These are phyloP conservation scores for Ornithoptera alexandrae DNA, from an alignment of 2,888 invertebrate genomes.

Conservation along the genomic window DNA sequence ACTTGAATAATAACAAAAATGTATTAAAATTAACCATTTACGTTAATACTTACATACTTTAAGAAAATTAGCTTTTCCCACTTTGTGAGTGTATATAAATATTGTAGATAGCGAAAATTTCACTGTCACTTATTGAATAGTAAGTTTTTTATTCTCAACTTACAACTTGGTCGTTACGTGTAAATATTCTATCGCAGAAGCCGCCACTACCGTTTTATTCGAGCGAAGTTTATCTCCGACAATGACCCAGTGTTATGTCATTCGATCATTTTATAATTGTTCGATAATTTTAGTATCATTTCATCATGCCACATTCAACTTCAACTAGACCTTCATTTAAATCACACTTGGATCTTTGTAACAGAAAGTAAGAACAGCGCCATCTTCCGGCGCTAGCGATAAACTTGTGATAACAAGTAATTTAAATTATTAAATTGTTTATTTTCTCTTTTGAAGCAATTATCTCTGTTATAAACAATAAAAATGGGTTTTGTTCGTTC, in stretches of 20 bases:
- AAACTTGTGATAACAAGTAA: background rate
- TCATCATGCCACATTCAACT: slow-evolving; percentile 10
- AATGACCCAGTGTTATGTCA: slow-evolving; percentile 23
- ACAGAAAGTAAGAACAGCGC: slow-evolving; percentile 1
- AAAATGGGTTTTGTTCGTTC: no score
- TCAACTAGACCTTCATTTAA: background rate
- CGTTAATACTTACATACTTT: no score
- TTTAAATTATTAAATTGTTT: no score
- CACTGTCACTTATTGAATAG: no score
- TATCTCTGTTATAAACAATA: no score
- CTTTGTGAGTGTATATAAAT: no score
- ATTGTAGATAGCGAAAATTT: no score
- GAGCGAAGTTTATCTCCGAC: slow-evolving; percentile 14
- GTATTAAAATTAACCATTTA: no score
- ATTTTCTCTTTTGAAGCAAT: no score
- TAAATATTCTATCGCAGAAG: slow-evolving; percentile 3
- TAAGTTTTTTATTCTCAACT: background rate
- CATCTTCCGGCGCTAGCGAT: background rate
- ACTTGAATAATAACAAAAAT: no score
- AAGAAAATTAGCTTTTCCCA: no score
- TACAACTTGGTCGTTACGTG: slow-evolving; percentile 6
- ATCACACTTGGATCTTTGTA: no score
- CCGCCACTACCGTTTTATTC: background rate
- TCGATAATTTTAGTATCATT: slow-evolving; percentile 17
- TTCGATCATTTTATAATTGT: slow-evolving; percentile 11